Evolutionary conservation across 2,113 vertebrate species (phyloP).

Genomic region (Acanthochromis polyacanthus): DNA sequence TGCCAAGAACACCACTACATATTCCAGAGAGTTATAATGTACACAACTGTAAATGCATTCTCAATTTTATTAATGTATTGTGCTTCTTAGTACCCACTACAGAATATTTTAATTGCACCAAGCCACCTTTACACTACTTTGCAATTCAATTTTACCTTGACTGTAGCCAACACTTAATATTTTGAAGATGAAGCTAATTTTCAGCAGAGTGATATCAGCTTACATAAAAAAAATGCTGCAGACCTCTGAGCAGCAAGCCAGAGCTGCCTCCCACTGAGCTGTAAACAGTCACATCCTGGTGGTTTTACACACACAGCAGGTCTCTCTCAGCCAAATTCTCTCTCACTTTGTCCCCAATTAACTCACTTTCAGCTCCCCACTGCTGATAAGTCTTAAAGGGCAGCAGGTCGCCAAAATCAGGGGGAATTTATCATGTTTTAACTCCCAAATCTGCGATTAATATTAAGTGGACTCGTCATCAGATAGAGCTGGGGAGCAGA

Average conservation of each 20-base stretch:
- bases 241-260: constrained; percentile 36
- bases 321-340: constrained; percentile 33
- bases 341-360: constrained; percentile 57
- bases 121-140: neutral
- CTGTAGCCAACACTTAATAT: neutral
- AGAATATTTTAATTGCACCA: neutral
- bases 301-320: constrained; percentile 59
- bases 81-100: neutral
- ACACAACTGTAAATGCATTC: neutral
- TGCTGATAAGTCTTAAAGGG: constrained; percentile 42
- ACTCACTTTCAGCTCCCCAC: constrained; percentile 45
- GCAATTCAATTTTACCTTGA: no score
- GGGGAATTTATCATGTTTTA: constrained; percentile 44
- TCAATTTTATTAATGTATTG: neutral
- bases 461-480: constrained; percentile 33
- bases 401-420: constrained; percentile 43
- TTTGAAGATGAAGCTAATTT: neutral
- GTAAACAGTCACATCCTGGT: constrained; percentile 55
- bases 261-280: constrained; percentile 43
- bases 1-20: constrained; percentile 13
- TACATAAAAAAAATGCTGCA: constrained; percentile 10
- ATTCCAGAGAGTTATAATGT: neutral
- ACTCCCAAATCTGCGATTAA: constrained; percentile 56
- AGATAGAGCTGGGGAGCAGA: constrained; percentile 9
- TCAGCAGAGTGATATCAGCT: constrained; percentile 1